Evolutionary conservation across 1,140 invertebrate genomes (phyloP).

Genomic region (Phocides pigmalion): DNA sequence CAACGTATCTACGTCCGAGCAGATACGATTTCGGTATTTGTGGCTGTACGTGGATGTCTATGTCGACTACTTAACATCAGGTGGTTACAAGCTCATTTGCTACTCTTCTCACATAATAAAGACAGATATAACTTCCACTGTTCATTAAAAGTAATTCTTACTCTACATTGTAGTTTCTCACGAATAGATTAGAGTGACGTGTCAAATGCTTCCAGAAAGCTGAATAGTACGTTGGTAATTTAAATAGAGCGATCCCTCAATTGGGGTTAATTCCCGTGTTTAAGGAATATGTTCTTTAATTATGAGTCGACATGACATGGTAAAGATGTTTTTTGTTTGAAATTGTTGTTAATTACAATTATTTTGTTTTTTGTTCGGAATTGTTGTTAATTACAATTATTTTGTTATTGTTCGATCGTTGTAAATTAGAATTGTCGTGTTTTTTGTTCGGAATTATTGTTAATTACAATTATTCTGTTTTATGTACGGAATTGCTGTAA

Average conservation of each 20-base stretch:
- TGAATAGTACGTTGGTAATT: slow-evolving; percentile 77
- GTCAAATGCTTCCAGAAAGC: slow-evolving; percentile 79
- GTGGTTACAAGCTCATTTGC: too few relatives aligned
- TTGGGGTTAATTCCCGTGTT: slow-evolving; percentile 82
- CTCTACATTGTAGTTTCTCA: slow-evolving; percentile 21
- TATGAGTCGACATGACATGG: slow-evolving; percentile 46
- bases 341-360: slow-evolving; percentile 22
- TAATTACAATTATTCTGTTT: slow-evolving; percentile 27
- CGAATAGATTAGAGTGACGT: slow-evolving; percentile 63
- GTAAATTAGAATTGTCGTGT: too few relatives aligned
- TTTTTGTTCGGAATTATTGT: slow-evolving; percentile 19
- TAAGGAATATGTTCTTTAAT: slow-evolving; percentile 82
- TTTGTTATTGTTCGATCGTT: too few relatives aligned
- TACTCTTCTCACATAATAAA: too few relatives aligned
- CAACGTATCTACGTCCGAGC: too few relatives aligned
- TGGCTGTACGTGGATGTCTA: too few relatives aligned
- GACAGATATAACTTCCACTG: too few relatives aligned
- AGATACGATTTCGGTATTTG: too few relatives aligned
- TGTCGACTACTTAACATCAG: too few relatives aligned
- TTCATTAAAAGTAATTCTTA: slow-evolving; percentile 4
- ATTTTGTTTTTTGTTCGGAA: slow-evolving; percentile 14
- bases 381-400: too few relatives aligned
- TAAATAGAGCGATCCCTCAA: slow-evolving; percentile 82
- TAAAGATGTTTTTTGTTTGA: slow-evolving; percentile 25
- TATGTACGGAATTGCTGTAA: too few relatives aligned